Evolutionary conservation across 2,888 invertebrate genomes (phyloP).

Genomic region (Calliphora vomitoria): DNA sequence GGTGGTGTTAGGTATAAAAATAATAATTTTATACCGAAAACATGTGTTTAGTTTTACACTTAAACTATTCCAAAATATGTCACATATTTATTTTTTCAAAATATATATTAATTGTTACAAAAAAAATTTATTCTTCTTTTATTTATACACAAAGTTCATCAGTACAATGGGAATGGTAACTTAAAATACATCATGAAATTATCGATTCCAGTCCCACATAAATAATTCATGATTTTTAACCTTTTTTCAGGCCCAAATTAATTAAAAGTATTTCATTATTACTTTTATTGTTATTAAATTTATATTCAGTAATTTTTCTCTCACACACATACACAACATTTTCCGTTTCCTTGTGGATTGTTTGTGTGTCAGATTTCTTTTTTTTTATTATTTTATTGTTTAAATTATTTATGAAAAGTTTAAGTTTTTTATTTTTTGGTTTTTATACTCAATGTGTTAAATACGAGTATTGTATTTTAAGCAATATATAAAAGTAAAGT

Average conservation of each 20-base stretch:
- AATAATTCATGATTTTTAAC: slow-evolving; percentile 36
- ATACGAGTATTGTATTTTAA: slow-evolving; percentile 19
- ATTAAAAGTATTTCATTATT: slow-evolving; percentile 57
- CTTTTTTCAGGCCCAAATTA: slow-evolving; percentile 46
- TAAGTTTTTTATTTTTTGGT: not conserved
- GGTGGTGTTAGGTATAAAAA: too few relatives aligned
- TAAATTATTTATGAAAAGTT: slow-evolving; percentile 60
- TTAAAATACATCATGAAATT: slow-evolving; percentile 3
- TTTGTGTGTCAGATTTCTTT: not conserved
- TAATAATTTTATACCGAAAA: too few relatives aligned
- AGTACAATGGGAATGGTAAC: not conserved
- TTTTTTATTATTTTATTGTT: not conserved
- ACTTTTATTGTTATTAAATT: slow-evolving; percentile 13
- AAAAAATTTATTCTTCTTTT: not conserved
- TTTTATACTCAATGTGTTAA: slow-evolving; percentile 17
- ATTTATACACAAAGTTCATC: not conserved
- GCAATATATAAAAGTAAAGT: slow-evolving; percentile 20
- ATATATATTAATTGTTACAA: not conserved
- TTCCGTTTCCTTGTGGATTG: slow-evolving; percentile 11
- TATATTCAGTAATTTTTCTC: slow-evolving; percentile 17
- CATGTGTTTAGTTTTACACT: too few relatives aligned
- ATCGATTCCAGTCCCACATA: slow-evolving; percentile 22
- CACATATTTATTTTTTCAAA: not conserved
- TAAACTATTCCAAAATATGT: not conserved
- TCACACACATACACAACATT: not conserved